These are phyloP conservation scores for Adrianichthys oophorus DNA, from an alignment of 2,797 vertebrate genomes.

Conservation along the genomic window DNA sequence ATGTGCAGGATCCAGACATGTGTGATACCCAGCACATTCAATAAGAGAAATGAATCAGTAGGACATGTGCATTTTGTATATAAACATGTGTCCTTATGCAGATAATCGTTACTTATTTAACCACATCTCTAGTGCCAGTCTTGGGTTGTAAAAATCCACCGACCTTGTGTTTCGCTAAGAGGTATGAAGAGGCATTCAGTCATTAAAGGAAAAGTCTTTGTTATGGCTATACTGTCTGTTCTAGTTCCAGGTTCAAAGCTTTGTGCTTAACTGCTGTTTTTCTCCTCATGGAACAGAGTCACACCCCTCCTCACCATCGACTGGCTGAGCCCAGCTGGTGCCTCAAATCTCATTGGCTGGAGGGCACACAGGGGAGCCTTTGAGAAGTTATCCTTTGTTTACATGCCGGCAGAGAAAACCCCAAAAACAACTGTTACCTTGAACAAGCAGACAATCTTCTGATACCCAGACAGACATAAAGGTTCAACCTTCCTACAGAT, in stretches of 20 bases:
- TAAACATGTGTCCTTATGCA: slow-evolving; percentile 16
- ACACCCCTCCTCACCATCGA: slow-evolving; percentile 51
- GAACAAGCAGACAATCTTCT: slow-evolving; percentile 53
- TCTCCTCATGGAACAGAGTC: slow-evolving; percentile 35
- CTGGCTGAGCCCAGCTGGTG: slow-evolving; percentile 60
- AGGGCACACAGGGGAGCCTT: slow-evolving; percentile 49
- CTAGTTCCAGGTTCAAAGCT: slow-evolving; percentile 69
- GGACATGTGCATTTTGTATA: slow-evolving; percentile 14
- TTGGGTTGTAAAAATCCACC: slow-evolving; percentile 6
- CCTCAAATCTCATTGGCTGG: slow-evolving; percentile 60
- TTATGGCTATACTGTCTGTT: slow-evolving; percentile 58
- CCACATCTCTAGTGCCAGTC: slow-evolving; percentile 9
- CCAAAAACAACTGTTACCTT: slow-evolving; percentile 75
- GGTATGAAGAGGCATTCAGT: slow-evolving; percentile 30
- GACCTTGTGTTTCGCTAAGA: slow-evolving; percentile 23
- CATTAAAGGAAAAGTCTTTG: slow-evolving; percentile 62
- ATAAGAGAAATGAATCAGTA: slow-evolving; percentile 12
- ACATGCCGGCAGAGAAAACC: slow-evolving; percentile 68
- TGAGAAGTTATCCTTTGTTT: slow-evolving; percentile 75
- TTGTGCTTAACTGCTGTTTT: slow-evolving; percentile 68
- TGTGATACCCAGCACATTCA: slow-evolving; percentile 7
- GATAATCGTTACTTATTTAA: slow-evolving; percentile 5
- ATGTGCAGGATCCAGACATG: slow-evolving; percentile 13
- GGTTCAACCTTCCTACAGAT: slow-evolving; percentile 9
- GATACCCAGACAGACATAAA: slow-evolving; percentile 42